Evolutionary conservation across 2,113 vertebrate species (phyloP).

Genomic region (Gasterosteus aculeatus): DNA sequence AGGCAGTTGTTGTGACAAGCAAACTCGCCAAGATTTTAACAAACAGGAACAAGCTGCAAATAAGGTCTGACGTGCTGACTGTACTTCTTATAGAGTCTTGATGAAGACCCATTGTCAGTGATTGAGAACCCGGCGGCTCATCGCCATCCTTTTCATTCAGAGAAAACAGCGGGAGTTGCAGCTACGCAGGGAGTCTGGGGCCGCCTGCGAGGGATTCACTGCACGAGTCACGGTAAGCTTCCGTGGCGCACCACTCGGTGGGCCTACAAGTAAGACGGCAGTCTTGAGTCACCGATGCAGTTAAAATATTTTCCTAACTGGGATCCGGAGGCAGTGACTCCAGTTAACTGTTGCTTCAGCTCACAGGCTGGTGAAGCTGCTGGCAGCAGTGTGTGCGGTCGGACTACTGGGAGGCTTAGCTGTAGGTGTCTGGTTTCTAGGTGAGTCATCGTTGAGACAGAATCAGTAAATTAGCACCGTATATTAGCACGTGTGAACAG

Average conservation of each 20-base stretch:
- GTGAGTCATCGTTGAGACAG: conserved; percentile 73
- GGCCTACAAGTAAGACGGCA: conserved; percentile 5
- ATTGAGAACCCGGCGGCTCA: conserved; percentile 63
- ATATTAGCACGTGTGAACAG: not conserved
- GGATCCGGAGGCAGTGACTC: conserved; percentile 47
- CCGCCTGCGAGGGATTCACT: conserved; percentile 66
- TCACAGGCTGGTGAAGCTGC: conserved; percentile 74
- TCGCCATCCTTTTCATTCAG: conserved; percentile 37
- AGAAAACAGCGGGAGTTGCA: conserved; percentile 15
- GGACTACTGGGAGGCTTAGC: conserved; percentile 80
- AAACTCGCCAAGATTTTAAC: conserved; percentile 17
- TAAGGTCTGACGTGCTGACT: conserved; percentile 23
- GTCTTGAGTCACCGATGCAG: not conserved
- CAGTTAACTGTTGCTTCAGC: conserved; percentile 61
- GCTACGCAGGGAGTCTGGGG: conserved; percentile 44
- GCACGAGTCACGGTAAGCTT: conserved; percentile 65
- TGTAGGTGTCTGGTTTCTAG: conserved; percentile 84
- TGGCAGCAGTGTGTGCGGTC: conserved; percentile 74
- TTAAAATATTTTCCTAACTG: conserved; percentile 14
- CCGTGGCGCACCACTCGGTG: not conserved
- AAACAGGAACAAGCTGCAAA: conserved; percentile 1
- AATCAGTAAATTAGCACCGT: conserved; percentile 42
- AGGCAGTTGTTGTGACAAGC: not conserved
- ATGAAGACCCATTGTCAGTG: conserved; percentile 55
- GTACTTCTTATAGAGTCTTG: conserved; percentile 68